Conservation (phyloP, 2,113 vertebrate genomes). For the Sciurus niger region DNA sequence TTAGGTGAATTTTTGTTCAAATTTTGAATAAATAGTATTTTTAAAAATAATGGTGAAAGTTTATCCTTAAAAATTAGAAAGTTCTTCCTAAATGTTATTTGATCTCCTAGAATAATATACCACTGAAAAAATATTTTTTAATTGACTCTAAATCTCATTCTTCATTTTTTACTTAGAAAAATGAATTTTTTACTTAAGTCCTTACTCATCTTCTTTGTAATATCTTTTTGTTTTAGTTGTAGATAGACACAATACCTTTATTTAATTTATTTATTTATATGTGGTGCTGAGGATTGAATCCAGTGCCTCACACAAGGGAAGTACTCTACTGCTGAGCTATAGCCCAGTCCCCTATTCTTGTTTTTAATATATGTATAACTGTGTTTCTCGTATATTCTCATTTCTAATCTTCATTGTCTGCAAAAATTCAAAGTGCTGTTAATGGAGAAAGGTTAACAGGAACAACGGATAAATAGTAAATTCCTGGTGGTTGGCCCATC, state of each 20-base stretch:
- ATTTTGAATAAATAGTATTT: neutral
- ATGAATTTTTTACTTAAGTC: neutral
- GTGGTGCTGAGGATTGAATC: too few relatives aligned
- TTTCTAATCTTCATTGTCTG: neutral
- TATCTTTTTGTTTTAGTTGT: neutral
- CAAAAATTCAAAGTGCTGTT: neutral
- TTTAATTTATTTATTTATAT: too few relatives aligned
- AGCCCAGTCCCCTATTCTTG: neutral
- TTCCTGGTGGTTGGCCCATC: neutral
- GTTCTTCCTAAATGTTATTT: slow-evolving; percentile 45
- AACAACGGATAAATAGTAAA: neutral
- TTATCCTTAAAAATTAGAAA: slow-evolving; percentile 13
- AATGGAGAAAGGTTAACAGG: neutral
- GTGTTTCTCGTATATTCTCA: neutral
- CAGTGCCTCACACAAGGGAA: too few relatives aligned
- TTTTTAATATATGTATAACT: slow-evolving; percentile 30
- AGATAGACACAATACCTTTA: too few relatives aligned
- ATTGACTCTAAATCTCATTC: neutral
- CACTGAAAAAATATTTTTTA: slow-evolving; percentile 32
- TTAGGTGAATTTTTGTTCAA: neutral
- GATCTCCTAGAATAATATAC: slow-evolving; percentile 25
- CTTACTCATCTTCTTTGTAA: neutral
- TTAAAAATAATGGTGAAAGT: slow-evolving; percentile 17
- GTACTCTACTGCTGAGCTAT: too few relatives aligned
- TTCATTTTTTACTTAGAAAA: slow-evolving; percentile 33